Evolutionary conservation across 2,888 invertebrate species (phyloP).

Genomic region (Cepaea hortensis): DNA sequence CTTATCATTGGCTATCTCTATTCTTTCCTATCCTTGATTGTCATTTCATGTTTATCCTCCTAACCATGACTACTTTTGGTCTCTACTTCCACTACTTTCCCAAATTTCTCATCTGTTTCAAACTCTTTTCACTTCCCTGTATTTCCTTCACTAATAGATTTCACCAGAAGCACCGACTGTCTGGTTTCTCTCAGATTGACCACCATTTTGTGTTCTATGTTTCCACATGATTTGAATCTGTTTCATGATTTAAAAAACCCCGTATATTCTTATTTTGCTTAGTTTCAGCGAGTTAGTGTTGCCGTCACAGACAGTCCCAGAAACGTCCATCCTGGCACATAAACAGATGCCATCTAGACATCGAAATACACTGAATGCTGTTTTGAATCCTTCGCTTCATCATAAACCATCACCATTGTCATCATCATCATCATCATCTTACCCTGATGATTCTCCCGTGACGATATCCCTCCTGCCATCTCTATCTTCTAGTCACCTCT

Average conservation of each 20-base stretch:
- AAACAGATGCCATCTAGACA: slow-evolving; percentile 45
- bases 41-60: too few species aligned
- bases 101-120: too few species aligned
- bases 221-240: neutral
- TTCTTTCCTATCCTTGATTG: too few species aligned
- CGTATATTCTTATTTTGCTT: slow-evolving; percentile 24
- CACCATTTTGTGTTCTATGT: neutral
- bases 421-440: neutral
- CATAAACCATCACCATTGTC: neutral
- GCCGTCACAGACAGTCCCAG: slow-evolving; percentile 44
- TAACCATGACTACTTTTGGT: too few species aligned
- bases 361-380: slow-evolving; percentile 41
- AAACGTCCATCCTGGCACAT: slow-evolving; percentile 32
- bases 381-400: slow-evolving; percentile 42
- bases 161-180: too few species aligned
- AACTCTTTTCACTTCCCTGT: too few species aligned
- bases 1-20: too few species aligned
- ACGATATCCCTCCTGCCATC: slow-evolving; percentile 17
- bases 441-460: neutral
- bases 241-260: neutral
- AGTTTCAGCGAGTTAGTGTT: slow-evolving; percentile 70
- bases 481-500: neutral
- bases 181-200: too few species aligned
- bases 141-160: too few species aligned
- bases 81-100: too few species aligned